A percentile compares a stretch with the other conserved stretches of the same genome.
phyloP scores from a whole-genome alignment of 2,113 vertebrate genomes.

The Pogona vitticeps region DNA sequence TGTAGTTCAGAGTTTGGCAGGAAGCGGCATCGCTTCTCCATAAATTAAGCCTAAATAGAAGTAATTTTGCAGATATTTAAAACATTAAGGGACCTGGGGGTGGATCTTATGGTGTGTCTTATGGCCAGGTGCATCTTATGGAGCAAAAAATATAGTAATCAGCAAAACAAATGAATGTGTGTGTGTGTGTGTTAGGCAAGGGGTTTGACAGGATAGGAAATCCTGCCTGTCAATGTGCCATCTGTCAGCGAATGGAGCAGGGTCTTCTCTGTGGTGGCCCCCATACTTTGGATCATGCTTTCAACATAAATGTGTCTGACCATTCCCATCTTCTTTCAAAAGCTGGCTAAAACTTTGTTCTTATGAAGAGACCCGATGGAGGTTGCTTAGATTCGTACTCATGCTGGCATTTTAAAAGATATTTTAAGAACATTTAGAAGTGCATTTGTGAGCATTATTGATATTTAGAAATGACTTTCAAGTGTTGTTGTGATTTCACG shows the following conservation, averaged over 20 bases:
- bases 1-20: too few relatives aligned
- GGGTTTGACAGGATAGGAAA: too few relatives aligned
- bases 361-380: neutral
- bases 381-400: neutral
- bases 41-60: too few relatives aligned
- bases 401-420: neutral
- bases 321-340: neutral
- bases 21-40: too few relatives aligned
- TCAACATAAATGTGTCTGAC: neutral
- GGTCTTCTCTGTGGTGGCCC: neutral
- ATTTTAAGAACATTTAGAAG: neutral
- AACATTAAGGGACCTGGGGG: too few relatives aligned
- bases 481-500: neutral
- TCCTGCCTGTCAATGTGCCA: too few relatives aligned
- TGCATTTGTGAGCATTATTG: neutral
- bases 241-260: too few relatives aligned
- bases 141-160: too few relatives aligned
- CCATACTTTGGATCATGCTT: neutral
- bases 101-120: too few relatives aligned
- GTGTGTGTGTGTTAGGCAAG: neutral
- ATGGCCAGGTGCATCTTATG: too few relatives aligned
- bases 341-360: neutral
- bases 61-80: too few relatives aligned
- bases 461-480: slow-evolving; percentile 1
- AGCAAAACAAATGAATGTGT: neutral